Evolutionary conservation across 2,888 invertebrate genomes (phyloP).

Genomic region (Fragum fragum): DNA sequence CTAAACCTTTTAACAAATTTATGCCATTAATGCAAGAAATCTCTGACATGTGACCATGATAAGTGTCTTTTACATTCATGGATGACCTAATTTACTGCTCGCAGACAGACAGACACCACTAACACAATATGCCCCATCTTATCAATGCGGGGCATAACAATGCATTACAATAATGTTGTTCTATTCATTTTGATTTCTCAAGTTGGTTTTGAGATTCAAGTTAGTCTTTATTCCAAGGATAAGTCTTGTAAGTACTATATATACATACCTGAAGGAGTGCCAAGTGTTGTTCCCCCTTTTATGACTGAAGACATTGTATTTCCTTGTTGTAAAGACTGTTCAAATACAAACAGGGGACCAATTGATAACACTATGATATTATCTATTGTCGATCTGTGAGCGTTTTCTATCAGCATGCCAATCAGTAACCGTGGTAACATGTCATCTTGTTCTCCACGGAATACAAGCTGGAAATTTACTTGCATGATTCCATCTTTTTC

Average conservation of each 20-base stretch:
- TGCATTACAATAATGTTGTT: no score
- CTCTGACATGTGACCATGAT: no score
- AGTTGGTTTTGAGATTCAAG: no score
- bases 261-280: conserved; percentile 52
- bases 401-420: conserved; percentile 71
- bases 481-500: conserved; percentile 47
- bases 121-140: no score
- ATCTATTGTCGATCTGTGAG: conserved; percentile 65
- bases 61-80: no score
- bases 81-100: no score
- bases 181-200: no score
- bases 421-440: conserved; percentile 62
- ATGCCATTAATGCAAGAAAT: no score
- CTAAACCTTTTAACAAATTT: no score
- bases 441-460: conserved; percentile 69
- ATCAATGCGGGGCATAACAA: no score
- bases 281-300: conserved; percentile 46
- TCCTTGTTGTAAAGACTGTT: conserved; percentile 67
- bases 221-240: no score
- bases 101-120: no score
- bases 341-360: conserved; percentile 68
- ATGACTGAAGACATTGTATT: conserved; percentile 50
- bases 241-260: neutral
- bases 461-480: conserved; percentile 70
- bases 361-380: conserved; percentile 68